These are phyloP conservation scores for Erithacus rubecula DNA, from an alignment of 2,797 vertebrate genomes.

Conservation along the genomic window DNA sequence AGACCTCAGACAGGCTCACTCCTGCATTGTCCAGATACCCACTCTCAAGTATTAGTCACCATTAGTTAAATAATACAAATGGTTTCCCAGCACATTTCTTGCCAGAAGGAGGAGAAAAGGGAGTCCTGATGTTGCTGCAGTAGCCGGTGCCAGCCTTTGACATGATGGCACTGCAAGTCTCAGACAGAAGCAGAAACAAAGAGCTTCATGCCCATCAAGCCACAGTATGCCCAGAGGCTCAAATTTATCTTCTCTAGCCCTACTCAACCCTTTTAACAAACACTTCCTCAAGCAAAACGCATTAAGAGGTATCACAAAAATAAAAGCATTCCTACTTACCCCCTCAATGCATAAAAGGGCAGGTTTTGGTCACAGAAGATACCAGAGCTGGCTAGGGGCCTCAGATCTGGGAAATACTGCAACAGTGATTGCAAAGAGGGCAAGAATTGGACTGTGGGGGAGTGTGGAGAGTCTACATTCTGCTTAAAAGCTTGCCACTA, in stretches of 20 bases:
- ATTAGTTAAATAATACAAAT: conserved; percentile 26
- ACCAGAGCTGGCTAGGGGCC: neutral
- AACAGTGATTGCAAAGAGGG: neutral
- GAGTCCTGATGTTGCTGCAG: neutral
- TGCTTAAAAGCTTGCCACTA: neutral
- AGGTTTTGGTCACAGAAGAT: neutral
- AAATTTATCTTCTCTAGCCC: conserved; percentile 8
- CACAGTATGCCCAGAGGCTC: neutral
- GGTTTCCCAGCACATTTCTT: conserved; percentile 19
- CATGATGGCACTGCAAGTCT: neutral
- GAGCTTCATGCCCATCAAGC: neutral
- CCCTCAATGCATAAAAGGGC: neutral
- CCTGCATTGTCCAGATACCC: neutral
- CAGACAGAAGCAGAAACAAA: neutral
- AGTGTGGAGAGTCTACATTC: neutral
- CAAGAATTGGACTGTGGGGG: neutral
- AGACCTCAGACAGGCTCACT: neutral
- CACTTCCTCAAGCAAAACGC: conserved; percentile 22
- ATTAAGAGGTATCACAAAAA: conserved; percentile 22
- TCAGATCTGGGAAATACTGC: neutral
- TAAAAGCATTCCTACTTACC: neutral
- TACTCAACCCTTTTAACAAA: neutral
- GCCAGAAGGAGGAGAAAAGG: neutral
- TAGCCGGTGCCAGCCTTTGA: neutral
- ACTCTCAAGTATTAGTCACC: neutral